Conservation (phyloP, 2,113 vertebrate species). For the Brienomyrus brachyistius region DNA sequence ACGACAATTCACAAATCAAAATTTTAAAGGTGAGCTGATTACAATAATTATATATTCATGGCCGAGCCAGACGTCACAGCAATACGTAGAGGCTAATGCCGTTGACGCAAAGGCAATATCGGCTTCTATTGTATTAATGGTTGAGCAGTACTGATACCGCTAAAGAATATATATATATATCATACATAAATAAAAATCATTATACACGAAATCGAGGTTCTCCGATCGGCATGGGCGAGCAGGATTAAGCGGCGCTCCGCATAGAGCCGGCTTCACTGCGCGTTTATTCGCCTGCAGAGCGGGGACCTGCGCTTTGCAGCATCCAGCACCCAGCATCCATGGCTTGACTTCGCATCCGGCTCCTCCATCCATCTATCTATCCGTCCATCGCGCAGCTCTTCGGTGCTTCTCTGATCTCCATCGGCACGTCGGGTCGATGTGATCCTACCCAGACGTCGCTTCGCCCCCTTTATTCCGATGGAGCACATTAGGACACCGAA, state of each 20-base stretch:
- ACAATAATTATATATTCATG: conserved; percentile 7
- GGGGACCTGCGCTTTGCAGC: background rate
- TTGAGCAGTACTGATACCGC: background rate
- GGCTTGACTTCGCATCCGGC: background rate
- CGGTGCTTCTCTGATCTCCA: background rate
- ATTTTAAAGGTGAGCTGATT: background rate
- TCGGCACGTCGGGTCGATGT: background rate
- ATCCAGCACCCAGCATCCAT: background rate
- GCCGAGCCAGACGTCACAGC: background rate
- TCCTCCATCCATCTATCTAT: background rate
- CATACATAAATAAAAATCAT: background rate
- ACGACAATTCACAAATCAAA: background rate
- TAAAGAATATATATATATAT: background rate
- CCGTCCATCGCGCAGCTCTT: background rate
- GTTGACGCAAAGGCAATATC: background rate
- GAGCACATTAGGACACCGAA: conserved; percentile 70
- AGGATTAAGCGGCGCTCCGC: background rate
- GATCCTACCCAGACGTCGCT: conserved; percentile 27
- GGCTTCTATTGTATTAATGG: background rate
- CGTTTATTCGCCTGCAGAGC: background rate
- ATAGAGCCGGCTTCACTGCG: background rate
- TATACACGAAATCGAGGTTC: background rate
- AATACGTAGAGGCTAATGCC: background rate
- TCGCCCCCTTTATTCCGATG: conserved; percentile 53
- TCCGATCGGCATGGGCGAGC: background rate